phyloP scores from a whole-genome alignment of 2,113 vertebrate genomes.

The Dasyornis broadbenti region DNA sequence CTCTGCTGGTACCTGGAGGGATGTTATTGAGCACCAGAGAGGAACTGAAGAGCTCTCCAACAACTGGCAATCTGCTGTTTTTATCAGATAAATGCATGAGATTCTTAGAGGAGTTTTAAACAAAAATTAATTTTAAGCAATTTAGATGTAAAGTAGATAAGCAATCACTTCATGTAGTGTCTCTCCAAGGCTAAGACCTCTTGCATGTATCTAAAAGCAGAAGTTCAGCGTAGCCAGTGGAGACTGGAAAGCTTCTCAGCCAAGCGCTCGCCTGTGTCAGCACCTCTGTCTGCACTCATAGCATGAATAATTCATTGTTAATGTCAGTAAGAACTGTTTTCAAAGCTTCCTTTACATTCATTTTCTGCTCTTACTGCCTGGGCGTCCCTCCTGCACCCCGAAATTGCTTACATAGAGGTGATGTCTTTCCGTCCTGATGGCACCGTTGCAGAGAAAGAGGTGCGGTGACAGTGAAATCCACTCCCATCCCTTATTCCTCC shows the following conservation, averaged over 20 bases:
- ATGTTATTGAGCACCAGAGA: background rate
- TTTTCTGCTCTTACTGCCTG: background rate
- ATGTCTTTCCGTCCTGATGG: background rate
- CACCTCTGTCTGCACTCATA: background rate
- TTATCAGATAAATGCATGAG: background rate
- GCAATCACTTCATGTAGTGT: background rate
- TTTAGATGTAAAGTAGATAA: background rate
- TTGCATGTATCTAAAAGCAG: background rate
- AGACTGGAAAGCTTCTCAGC: background rate
- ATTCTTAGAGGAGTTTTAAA: background rate
- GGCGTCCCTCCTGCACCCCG: background rate
- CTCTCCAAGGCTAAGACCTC: background rate
- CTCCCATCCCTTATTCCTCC: background rate
- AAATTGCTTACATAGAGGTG: rapidly evolving
- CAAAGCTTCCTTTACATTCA: background rate
- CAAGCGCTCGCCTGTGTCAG: background rate
- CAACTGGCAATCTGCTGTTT: background rate
- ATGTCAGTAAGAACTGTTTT: background rate
- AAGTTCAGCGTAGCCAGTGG: background rate
- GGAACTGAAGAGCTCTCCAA: background rate
- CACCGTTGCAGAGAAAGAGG: background rate
- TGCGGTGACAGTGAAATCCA: background rate
- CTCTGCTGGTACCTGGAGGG: background rate
- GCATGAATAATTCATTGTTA: background rate
- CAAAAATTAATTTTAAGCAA: background rate